These are phyloP conservation scores for Oligia strigilis DNA, from an alignment of 2,888 invertebrate species.

Conservation along the genomic window DNA sequence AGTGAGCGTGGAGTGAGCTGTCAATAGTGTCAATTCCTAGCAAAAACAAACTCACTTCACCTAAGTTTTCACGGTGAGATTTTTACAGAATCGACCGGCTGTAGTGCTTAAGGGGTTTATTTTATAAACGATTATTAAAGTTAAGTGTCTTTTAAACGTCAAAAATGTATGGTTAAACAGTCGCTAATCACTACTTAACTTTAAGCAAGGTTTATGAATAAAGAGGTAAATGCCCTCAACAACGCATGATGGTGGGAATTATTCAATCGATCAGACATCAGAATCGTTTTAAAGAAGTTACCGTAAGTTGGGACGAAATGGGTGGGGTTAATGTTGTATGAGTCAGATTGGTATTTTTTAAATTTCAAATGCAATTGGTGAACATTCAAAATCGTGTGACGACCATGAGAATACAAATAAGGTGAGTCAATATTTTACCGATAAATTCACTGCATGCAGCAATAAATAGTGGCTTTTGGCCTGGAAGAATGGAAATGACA, in stretches of 20 bases:
- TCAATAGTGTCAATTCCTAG: too few species aligned
- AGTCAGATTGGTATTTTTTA: neutral
- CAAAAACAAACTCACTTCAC: too few species aligned
- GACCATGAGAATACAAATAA: slow-evolving; percentile 5
- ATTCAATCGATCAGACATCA: neutral
- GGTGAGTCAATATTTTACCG: neutral
- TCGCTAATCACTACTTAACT: too few species aligned
- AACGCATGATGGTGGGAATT: too few species aligned
- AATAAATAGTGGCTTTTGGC: neutral
- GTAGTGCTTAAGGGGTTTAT: neutral
- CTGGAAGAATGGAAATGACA: neutral
- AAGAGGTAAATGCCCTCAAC: neutral
- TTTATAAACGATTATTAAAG: too few species aligned
- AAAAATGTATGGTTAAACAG: too few species aligned
- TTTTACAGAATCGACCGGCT: too few species aligned
- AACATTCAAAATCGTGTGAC: slow-evolving; percentile 3
- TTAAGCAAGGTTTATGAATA: too few species aligned
- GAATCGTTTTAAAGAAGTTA: neutral
- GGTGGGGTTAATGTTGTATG: neutral
- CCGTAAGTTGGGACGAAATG: neutral
- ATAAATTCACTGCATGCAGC: neutral
- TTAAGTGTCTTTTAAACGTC: too few species aligned
- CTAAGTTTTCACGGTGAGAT: too few species aligned
- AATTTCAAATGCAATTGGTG: neutral
- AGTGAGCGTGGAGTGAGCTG: too few species aligned